Evolutionary conservation across 1,140 invertebrate genomes (phyloP).

Genomic region (Eriosoma lanigerum): DNA sequence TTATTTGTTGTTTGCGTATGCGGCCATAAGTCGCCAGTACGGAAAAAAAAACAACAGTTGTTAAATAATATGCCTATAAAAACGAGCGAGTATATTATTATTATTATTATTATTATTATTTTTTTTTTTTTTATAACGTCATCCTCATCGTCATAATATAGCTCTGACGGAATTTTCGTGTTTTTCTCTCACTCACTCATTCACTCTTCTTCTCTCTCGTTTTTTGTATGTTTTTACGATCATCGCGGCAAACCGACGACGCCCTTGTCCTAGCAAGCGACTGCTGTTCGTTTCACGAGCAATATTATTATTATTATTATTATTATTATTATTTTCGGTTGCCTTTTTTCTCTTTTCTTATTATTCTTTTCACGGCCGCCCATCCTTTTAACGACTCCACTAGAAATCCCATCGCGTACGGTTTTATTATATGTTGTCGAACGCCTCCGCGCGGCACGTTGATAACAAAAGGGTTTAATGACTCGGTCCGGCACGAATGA

Average conservation of each 20-base stretch:
- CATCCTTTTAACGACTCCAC: slow-evolving; percentile 21
- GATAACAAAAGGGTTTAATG: neutral
- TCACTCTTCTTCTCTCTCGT: too few species aligned
- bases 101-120: too few species aligned
- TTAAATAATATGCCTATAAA: slow-evolving; percentile 27
- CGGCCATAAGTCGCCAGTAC: neutral
- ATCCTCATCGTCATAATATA: too few species aligned
- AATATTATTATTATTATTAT: neutral
- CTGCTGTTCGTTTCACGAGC: too few species aligned
- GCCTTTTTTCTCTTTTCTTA: neutral
- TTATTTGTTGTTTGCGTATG: slow-evolving; percentile 18
- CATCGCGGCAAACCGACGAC: neutral
- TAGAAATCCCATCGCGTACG: neutral
- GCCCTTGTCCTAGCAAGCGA: neutral
- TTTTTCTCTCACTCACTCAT: neutral
- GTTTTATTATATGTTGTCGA: neutral
- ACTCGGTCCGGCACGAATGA: neutral
- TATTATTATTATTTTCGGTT: neutral
- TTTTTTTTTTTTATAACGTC: too few species aligned
- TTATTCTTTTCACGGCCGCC: slow-evolving; percentile 1
- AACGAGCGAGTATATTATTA: slow-evolving; percentile 30
- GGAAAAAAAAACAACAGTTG: slow-evolving; percentile 27
- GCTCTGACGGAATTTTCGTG: neutral
- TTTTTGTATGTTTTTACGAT: neutral
- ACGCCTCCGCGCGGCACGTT: neutral